These are phyloP conservation scores for Acanthoscelides obtectus DNA, from an alignment of 2,888 invertebrate species.

Conservation along the genomic window DNA sequence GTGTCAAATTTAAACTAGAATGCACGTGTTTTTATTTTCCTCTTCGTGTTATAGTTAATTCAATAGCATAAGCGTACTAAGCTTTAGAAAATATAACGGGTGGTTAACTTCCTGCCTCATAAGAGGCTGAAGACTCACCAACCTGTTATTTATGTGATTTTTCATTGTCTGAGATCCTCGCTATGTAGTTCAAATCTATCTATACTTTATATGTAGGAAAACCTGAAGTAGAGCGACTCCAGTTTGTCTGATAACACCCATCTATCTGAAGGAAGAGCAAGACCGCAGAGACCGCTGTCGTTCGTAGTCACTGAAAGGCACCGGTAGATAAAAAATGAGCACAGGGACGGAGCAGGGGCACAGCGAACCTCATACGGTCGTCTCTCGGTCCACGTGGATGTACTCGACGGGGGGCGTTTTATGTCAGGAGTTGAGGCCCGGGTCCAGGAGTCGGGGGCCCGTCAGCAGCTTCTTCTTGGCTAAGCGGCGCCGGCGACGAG, in stretches of 20 bases:
- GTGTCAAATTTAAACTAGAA: too few species aligned
- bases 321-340: conserved; percentile 47
- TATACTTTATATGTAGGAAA: background rate
- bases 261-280: background rate
- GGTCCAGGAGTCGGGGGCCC: conserved; percentile 62
- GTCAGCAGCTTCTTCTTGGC: conserved; percentile 51
- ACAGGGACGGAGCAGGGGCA: conserved; percentile 43
- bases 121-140: too few species aligned
- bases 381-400: conserved; percentile 89
- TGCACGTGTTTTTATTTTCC: too few species aligned
- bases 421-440: conserved; percentile 75
- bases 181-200: too few species aligned
- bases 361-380: conserved; percentile 70
- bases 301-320: conserved; percentile 42
- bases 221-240: background rate
- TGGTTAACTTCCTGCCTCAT: too few species aligned
- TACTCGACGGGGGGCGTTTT: conserved; percentile 88
- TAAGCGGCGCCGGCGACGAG: conserved; percentile 50
- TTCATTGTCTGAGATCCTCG: too few species aligned
- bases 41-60: too few species aligned
- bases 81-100: too few species aligned
- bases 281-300: background rate
- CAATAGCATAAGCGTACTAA: too few species aligned
- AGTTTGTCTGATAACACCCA: background rate
- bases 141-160: too few species aligned